Conservation (phyloP, 2,888 invertebrate species). For the Acheta domesticus region DNA sequence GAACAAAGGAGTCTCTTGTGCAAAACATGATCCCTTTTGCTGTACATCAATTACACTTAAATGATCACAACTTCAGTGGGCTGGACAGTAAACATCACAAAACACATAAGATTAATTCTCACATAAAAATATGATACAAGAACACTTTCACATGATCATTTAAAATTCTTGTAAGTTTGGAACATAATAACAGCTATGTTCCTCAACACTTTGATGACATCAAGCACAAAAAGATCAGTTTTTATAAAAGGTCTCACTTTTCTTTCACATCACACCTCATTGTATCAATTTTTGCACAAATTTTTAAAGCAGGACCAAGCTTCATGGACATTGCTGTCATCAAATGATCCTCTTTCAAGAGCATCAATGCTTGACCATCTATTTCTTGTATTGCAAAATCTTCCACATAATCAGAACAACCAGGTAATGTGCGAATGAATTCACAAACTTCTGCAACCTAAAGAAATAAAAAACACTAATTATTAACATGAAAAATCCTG, state of each 20-base stretch:
- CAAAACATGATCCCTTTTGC: no score
- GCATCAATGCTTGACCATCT: constrained; percentile 88
- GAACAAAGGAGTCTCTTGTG: no score
- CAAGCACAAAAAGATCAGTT: not conserved
- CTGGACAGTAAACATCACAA: not conserved
- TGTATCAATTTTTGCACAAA: constrained; percentile 86
- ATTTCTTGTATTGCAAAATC: constrained; percentile 94
- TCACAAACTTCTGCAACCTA: constrained; percentile 37
- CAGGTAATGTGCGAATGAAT: constrained; percentile 80
- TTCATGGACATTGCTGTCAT: constrained; percentile 95
- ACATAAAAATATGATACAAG: not conserved
- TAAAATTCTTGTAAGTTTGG: not conserved
- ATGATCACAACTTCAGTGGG: not conserved
- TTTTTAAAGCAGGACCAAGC: constrained; percentile 91
- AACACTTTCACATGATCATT: not conserved
- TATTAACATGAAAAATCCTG: not conserved
- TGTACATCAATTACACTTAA: no score
- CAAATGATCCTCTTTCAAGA: constrained; percentile 89
- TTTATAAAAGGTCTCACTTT: constrained; percentile 26
- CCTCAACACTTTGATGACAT: not conserved
- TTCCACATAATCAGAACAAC: constrained; percentile 88
- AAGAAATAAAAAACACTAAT: not conserved
- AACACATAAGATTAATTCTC: not conserved
- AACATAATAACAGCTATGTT: not conserved
- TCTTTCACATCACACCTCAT: constrained; percentile 61